Percentiles rank a stretch among this genome's conserved stretches.
These are phyloP conservation scores for Natator depressus DNA, from an alignment of 2,113 vertebrate genomes.

Conservation along the genomic window DNA sequence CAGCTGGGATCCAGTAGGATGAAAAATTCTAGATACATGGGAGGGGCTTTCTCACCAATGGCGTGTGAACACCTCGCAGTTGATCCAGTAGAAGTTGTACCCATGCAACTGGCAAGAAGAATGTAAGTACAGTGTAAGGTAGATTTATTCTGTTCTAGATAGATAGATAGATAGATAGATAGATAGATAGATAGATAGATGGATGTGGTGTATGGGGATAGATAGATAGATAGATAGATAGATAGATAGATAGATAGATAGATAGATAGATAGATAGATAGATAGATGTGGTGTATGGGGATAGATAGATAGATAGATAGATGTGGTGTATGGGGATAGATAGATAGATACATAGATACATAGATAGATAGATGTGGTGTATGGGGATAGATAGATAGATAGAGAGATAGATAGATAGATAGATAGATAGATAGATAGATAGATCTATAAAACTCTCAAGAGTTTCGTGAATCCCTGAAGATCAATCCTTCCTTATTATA, in stretches of 20 bases:
- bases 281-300: too few relatives aligned
- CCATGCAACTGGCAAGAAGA: background rate
- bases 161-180: accelerated
- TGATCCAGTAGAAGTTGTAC: background rate
- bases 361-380: too few relatives aligned
- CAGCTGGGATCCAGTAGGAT: background rate
- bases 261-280: background rate
- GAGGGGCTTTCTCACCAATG: background rate
- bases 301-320: background rate
- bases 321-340: too few relatives aligned
- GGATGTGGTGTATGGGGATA: too few relatives aligned
- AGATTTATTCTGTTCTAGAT: background rate
- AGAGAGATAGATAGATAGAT: too few relatives aligned
- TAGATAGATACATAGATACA: too few relatives aligned
- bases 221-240: too few relatives aligned
- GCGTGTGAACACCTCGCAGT: background rate
- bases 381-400: too few relatives aligned
- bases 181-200: background rate
- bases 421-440: background rate
- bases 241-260: too few relatives aligned
- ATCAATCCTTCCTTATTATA: background rate
- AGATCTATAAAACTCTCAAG: background rate
- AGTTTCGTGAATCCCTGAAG: background rate
- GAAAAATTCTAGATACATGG: background rate
- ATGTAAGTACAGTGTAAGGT: background rate